Percentiles rank a stretch among this genome's conserved stretches.
Evolutionary conservation across 2,113 vertebrate species (phyloP).

Genomic region (Neodontobutis hainanensis): DNA sequence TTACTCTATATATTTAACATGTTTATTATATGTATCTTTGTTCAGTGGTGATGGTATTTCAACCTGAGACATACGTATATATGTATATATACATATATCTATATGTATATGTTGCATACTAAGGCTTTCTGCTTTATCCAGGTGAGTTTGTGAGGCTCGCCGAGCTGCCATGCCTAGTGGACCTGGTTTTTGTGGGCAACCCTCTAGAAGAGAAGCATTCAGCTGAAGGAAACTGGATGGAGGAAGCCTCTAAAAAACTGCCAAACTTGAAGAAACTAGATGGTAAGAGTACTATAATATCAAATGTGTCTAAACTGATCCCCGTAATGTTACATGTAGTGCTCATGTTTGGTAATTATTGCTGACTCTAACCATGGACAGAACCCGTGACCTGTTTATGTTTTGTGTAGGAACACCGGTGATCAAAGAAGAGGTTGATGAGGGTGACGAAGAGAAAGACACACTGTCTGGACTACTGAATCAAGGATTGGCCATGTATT

Average conservation of each 20-base stretch:
- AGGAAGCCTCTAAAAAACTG: constrained; percentile 90
- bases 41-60: no score
- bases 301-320: not conserved
- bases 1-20: not conserved
- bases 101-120: not conserved
- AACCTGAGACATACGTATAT: no score
- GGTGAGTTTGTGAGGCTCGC: constrained; percentile 89
- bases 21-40: no score
- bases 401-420: constrained; percentile 71
- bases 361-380: not conserved
- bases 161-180: constrained; percentile 86
- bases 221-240: constrained; percentile 87
- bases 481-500: not conserved
- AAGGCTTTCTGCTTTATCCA: constrained; percentile 11
- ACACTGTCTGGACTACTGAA: not conserved
- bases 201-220: constrained; percentile 92
- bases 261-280: constrained; percentile 92
- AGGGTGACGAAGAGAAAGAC: constrained; percentile 60
- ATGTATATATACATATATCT: no score
- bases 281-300: constrained; percentile 74
- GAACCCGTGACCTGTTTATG: not conserved
- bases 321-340: not conserved
- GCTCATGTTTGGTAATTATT: not conserved
- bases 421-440: constrained; percentile 72
- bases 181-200: constrained; percentile 96